Evolutionary conservation across 2,888 invertebrate genomes (phyloP).

Genomic region (Phasia obesa): DNA sequence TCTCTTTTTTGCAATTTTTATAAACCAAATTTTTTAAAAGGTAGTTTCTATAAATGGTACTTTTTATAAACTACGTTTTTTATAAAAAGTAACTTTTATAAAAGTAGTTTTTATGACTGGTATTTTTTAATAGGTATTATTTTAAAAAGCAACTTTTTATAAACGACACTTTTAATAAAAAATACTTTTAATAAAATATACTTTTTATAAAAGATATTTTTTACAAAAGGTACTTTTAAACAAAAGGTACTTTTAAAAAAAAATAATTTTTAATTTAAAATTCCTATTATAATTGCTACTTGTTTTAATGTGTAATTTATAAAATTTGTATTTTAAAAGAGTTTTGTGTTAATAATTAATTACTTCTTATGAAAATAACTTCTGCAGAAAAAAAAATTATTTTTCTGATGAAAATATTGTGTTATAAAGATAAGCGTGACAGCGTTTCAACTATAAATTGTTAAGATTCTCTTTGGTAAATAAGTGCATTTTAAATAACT

Average conservation of each 20-base stretch:
- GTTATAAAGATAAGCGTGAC: no score
- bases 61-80: no score
- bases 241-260: neutral
- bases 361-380: no score
- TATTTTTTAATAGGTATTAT: no score
- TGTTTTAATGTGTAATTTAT: neutral
- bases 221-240: neutral
- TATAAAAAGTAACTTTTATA: neutral
- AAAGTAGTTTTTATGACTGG: neutral
- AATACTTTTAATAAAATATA: no score
- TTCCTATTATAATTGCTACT: no score
- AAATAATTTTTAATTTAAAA: neutral
- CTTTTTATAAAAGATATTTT: no score
- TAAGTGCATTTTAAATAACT: slow-evolving; percentile 1
- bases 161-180: neutral
- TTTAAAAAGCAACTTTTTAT: neutral
- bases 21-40: no score
- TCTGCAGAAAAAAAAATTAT: no score
- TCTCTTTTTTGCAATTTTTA: no score
- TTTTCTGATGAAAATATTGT: no score
- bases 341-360: neutral
- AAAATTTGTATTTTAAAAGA: neutral
- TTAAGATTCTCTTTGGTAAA: neutral
- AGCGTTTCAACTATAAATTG: neutral
- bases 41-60: no score